A percentile compares a stretch with the other conserved stretches of the same genome.
Conservation (phyloP, 2,113 vertebrate genomes). For the Athene cunicularia region DNA sequence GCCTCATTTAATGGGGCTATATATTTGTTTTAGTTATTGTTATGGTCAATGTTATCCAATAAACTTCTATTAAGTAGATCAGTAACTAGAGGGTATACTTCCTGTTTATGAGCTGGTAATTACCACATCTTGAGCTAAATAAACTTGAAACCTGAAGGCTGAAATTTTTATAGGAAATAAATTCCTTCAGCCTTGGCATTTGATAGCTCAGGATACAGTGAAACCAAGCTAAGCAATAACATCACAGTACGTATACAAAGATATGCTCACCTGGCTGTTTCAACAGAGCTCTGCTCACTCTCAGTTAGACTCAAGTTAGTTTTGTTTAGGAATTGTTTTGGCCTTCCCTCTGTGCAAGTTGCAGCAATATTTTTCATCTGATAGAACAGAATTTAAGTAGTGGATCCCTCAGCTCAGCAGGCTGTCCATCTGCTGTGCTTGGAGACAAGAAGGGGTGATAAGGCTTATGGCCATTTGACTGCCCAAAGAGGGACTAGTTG, state of each 20-base stretch:
- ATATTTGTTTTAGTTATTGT: slow-evolving; percentile 12
- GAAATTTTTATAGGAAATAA: slow-evolving; percentile 1
- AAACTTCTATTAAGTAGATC: slow-evolving; percentile 30
- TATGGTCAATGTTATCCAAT: slow-evolving; percentile 17
- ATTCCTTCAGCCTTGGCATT: neutral
- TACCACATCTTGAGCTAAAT: slow-evolving; percentile 7
- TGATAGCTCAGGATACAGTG: neutral
- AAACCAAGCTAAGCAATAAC: neutral
- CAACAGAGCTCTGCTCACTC: neutral
- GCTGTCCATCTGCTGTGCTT: neutral
- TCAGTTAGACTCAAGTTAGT: neutral
- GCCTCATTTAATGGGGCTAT: neutral
- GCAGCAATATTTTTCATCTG: neutral
- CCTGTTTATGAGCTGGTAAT: slow-evolving; percentile 22
- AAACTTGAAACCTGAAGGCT: neutral
- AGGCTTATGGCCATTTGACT: neutral
- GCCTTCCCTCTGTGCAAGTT: neutral
- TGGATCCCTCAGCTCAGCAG: neutral
- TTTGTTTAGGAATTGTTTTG: neutral
- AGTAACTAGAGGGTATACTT: neutral
- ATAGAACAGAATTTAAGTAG: neutral
- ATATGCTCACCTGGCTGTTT: neutral
- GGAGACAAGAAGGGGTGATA: neutral
- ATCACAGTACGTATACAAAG: neutral
- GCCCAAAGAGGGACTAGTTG: neutral